Base-by-base conservation (phyloP, 1,140 invertebrate species). In the Daktulosphaira vitifoliae region DNA sequence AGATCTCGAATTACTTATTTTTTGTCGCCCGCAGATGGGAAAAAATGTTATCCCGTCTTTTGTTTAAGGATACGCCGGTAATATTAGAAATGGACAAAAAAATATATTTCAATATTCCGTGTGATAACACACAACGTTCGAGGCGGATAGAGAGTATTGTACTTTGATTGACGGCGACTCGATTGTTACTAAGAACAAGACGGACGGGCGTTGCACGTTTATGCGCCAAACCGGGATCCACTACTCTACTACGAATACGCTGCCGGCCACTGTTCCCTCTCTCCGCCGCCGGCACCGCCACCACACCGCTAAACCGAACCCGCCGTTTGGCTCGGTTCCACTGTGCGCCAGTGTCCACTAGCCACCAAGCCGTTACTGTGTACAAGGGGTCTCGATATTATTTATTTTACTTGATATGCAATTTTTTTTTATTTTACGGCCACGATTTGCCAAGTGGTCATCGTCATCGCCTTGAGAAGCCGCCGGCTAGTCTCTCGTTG, bases 161-260 rank as follows among this genome's bases (percentile, higher is more conserved):
- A 33, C 29, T 48, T 46, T 20, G 26, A 62, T 62, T 48, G 56
- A 22, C 56, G 56, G 56, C 56, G 56, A 33, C 42, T 62, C 16
- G 56, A 46, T 62, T 33, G 44, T 29, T 13, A 62, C 56, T 62
- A 48, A 62, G 56, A 48, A 48, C 42, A 16, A 48, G 13, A 48
- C 56, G 13, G 56, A 48, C 56, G 56, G 26, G 23, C 56, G 56
- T 62, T 46, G 42, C 56, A 62, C 42, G 56, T 62, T 62, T 62
- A 62, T 62, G 56, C 56, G 56, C 56, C 11, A 62, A 62, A 62
- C 56, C n/a, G 56, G 16, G 56, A 62, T 62, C 56, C 56, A 62
- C 56, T 62, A 62, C 44, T 48, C 44, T 42, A n/a, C 56, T 25
- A 62, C 29, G 29, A 11, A 33, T 11, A 7, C 51, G 42, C 42